Evolutionary conservation across 2,113 vertebrate genomes (phyloP), one percentile per base, ranked within the genome.

Genomic region (Oplegnathus fasciatus): DNA sequence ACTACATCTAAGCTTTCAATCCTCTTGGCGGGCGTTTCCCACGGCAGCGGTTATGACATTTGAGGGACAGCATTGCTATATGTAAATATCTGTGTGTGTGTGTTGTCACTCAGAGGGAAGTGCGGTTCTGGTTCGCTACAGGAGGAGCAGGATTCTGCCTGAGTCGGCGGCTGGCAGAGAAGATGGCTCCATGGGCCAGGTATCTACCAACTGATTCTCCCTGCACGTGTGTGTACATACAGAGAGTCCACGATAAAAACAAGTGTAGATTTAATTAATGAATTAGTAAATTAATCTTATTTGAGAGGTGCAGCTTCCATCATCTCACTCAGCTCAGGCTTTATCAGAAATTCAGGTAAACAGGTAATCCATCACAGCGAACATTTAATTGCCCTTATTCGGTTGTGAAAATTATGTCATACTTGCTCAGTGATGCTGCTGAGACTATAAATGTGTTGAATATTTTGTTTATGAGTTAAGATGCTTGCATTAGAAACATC

Each of bases 61-160:
- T 52, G 18, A 22, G 20, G 2, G 20, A 20, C 2, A 6, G 3
- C 7, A 52, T 52, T 22, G 6, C 28, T 22, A 0, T 54, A 2
- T 46, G 6, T 55, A 10, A 7, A 61, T 50, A 15, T 58, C 5
- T 65, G 37, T 57, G 10, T 37, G 20, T 88, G 75, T 60, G 66
- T 82, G n/a, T 78, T 83, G 46, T 82, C 30, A 11, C 10, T 48
- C 89, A 99, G 98, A 97, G 94, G 75, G 94, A 96, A 0, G 97
- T 98, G 37, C 93, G 0, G 57, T 99, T 99, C 95, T 99, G 98
- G 98, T 99, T 99, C 6, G 97, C 97, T 28, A 99, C 98, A 0
- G 98, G 97, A 81, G 98, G 98, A 4, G 98, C 98, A 0, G 98
- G 98, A 2, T 99, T 99, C 94, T 99, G 98, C 90, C 95, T 99